Base-by-base conservation (phyloP, 2,888 invertebrate genomes). In the Helleia helle region DNA sequence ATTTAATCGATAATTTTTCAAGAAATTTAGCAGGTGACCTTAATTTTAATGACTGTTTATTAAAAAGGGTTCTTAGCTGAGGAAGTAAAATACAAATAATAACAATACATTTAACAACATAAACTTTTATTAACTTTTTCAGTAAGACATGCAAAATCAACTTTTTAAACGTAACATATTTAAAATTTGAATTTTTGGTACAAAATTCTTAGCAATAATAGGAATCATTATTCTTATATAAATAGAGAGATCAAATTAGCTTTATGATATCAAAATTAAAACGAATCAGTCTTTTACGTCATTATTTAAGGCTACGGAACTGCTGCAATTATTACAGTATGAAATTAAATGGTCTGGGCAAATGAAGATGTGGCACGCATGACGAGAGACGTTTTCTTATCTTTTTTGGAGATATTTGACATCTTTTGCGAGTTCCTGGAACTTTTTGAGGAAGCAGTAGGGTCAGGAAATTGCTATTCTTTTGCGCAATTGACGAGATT, bases 161-260 rank as follows among this genome's bases (percentile, higher is more conserved):
- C 39, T 34, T 38, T 38, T 37, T 36, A 45, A 45, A 45, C 42
- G 30, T 39, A 42, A 44, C 28, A 27, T 38, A n/a, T 39, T 28
- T 39, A 28, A 38, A 44, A 41, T 31, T 44, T 38, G 11, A 38
- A 13, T 38, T 42, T 42, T 44, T 34, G 38, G 34, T 41, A 38
- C 44, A 44, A 38, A 34, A 38, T 41, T 38, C 41, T 41, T 38
- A 41, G 25, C 38, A 44, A 41, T 41, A 41, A 41, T 36, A 40
- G 43, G 44, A 44, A 44, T 44, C 28, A 41, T 41, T 30, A 45
- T 46, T 43, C 40, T 40, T 38, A 41, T 26, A 12, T 43, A 38
- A 40, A 41, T 17, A 38, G 24, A 36, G 38, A 41, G 42, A 47
- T 40, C 38, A 42, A 31, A 42, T 38, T 17, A 43, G 25, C 41